Base-by-base conservation (phyloP, 2,113 vertebrate species). In the Rhinogobius similis region DNA sequence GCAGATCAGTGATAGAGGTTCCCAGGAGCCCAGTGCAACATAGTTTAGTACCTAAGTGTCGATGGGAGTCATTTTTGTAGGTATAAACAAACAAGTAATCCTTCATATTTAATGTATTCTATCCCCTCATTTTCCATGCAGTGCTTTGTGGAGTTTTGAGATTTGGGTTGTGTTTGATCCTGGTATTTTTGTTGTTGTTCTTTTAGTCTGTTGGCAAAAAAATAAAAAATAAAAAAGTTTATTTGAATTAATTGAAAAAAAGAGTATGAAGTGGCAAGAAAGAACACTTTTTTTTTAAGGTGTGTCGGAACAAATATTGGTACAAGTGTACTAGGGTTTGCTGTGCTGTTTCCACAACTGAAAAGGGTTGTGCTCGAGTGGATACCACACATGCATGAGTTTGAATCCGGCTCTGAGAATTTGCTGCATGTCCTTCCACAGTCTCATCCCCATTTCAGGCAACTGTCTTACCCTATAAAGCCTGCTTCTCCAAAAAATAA, bases 1-100 rank as follows among this genome's bases (percentile, higher is more conserved):
- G 76, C 81, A 86, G 85, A 87, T 87, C 62, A 76, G 77, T 24
- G 55, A 72, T 75, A 0, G 73, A 32, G 79, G 78, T 82, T 82
- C 76, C 82, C 78, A 52, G 0, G 18, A 79, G 73, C 64, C 63
- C 64, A 26, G 72, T 71, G 68, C 39, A 80, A 69, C 50, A 48
- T 4, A 52, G 46, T n/a, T 61, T 68, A 58, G 55, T 55, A 72
- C 75, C 68, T 58, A 21, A 43, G 58, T 52, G 61, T 75, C 72
- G 38, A 23, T 32, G 68, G n/a, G 59, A 72, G 77, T 70, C 67
- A 26, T 65, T 77, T 38, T 68, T 79, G 82, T 68, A 76, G 67
- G 55, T 65, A 68, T 50, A 67, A 56, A 64, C 67, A 64, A 58
- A 68, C 61, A 39, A 62, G 3, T 63, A 38, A 21, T 61, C 4